Conservation (phyloP, 2,113 vertebrate genomes). For the Aspiorhynchus laticeps region DNA sequence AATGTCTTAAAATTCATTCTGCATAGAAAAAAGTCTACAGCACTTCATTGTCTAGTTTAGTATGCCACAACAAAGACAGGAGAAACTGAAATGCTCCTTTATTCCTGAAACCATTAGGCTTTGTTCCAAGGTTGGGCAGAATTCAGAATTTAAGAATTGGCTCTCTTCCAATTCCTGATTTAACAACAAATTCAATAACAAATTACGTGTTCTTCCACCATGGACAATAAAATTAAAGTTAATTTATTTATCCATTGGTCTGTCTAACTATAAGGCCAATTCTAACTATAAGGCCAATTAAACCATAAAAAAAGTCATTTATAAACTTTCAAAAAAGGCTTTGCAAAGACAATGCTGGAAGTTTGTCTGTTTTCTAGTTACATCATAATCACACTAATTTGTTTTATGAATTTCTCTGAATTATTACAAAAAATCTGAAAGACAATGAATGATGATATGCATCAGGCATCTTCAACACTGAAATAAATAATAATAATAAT, state of each 20-base stretch:
- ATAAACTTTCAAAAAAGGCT: not conserved
- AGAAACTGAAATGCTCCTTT: not conserved
- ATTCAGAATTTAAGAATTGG: not conserved
- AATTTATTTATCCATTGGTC: constrained; percentile 5
- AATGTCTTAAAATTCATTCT: not conserved
- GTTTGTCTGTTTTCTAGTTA: not conserved
- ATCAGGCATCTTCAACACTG: too few species aligned
- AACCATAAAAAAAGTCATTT: not conserved
- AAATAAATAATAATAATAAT: too few species aligned
- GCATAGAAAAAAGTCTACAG: not conserved
- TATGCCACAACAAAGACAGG: not conserved
- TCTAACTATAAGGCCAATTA: not conserved
- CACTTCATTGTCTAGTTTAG: not conserved
- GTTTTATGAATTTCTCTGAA: too few species aligned
- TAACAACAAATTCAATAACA: not conserved
- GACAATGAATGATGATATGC: too few species aligned
- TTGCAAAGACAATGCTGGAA: not conserved
- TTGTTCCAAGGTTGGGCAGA: not conserved
- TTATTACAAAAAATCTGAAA: too few species aligned
- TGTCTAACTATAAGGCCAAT: not conserved
- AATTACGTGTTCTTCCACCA: not conserved
- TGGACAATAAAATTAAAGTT: not conserved
- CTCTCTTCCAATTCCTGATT: not conserved
- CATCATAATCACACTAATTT: not conserved
- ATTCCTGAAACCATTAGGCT: constrained; percentile 6